phyloP scores from a whole-genome alignment of 1,140 invertebrate species.

The Bombus vancouverensis region DNA sequence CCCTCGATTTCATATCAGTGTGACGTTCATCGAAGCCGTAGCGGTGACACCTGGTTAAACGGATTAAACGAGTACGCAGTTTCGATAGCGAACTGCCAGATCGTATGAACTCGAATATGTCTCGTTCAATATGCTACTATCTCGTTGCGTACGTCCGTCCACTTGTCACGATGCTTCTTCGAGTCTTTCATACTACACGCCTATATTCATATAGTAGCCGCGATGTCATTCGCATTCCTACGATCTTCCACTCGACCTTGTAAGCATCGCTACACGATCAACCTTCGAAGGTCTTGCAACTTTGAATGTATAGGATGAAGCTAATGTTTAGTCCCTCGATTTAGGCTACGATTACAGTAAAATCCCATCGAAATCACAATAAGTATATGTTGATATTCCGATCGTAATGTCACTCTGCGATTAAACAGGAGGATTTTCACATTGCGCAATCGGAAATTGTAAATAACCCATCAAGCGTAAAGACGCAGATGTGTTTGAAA shows the following conservation, averaged over 20 bases:
- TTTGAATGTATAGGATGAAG: no score
- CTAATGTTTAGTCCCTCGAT: no score
- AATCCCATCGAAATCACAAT: no score
- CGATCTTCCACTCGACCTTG: no score
- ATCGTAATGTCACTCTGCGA: no score
- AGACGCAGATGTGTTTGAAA: no score
- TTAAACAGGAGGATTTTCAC: no score
- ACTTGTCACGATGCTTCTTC: constrained; percentile 4
- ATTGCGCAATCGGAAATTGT: no score
- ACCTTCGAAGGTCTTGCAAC: no score
- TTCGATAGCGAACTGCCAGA: constrained; percentile 10
- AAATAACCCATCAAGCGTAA: no score
- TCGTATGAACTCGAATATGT: not conserved
- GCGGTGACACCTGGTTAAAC: constrained; percentile 47
- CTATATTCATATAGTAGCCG: not conserved
- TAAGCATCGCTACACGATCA: not conserved
- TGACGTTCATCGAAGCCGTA: constrained; percentile 59
- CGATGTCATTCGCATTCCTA: not conserved
- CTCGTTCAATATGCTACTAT: not conserved
- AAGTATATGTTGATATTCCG: no score
- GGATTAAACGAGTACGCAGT: constrained; percentile 51
- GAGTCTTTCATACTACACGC: not conserved
- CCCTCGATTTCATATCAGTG: constrained; percentile 24
- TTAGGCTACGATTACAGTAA: no score
- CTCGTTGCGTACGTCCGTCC: not conserved